Evolutionary conservation across 1,140 invertebrate species (phyloP), one percentile per base, ranked within the genome.

Genomic region (Calliphora vicina): DNA sequence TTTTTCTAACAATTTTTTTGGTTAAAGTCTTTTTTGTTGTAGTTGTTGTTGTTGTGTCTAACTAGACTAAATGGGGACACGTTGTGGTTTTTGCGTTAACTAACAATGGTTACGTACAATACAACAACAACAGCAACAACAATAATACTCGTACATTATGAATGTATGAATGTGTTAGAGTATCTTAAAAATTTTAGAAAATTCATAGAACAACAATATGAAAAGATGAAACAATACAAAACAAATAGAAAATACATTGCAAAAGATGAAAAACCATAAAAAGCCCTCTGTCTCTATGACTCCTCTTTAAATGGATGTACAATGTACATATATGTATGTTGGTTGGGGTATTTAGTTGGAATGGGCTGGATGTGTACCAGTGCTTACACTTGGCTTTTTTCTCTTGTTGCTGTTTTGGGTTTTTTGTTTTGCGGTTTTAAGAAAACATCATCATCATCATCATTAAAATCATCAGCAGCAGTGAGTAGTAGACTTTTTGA

Each of bases 41-140:
- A 45, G 74, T 43, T 20, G 74, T 78, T n/a, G n/a, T n/a, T n/a
- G n/a, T n/a, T n/a, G 23, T 23, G 5, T 78, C 74, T 78, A 78
- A 67, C 35, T 26, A 78, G 74, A 78, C 74, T 78, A 78, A 78
- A 78, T 78, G 74, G 74, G 74, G 74, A 78, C 74, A 78, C 74
- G 35, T 78, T 78, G 74, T 78, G 74, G 74, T 78, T 78, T 78
- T 45, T 78, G 74, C 74, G 74, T 78, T 78, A 43, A 78, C 74
- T 43, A 43, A 78, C 72, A 74, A 74, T 29, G 27, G 17, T 35
- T 35, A 35, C 10, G 5, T 8, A 10, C 6, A 35, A 5, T 8
- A 35, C 35, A 35, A 10, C 35, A 35, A 5, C 35, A 35, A 35
- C 35, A 35, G 4, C 29, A 29, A 29, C 72, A 71, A 25, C 67